Conservation (phyloP, 2,113 vertebrate genomes). For the Glaucomys volans region DNA sequence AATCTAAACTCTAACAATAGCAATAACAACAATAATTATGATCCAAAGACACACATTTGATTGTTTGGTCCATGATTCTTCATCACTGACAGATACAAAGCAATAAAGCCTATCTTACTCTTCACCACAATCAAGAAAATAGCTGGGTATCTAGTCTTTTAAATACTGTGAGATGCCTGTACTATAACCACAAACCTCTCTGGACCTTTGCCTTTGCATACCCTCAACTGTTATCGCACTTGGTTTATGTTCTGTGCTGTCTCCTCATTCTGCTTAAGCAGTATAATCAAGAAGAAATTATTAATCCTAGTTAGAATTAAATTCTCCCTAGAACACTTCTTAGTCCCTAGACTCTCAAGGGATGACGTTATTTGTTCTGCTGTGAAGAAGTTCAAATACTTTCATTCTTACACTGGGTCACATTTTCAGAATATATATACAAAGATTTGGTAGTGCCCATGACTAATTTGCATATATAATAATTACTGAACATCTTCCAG, state of each 20-base stretch:
- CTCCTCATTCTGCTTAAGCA: not conserved
- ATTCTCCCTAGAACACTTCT: not conserved
- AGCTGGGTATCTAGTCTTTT: not conserved
- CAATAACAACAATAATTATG: not conserved
- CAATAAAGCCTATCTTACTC: not conserved
- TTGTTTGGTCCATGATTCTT: not conserved
- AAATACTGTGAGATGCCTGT: not conserved
- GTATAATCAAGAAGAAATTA: not conserved
- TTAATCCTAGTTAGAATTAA: not conserved
- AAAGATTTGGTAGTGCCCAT: not conserved
- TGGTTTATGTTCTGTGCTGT: not conserved
- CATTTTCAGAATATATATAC: not conserved
- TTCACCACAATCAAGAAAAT: not conserved
- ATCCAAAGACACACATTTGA: not conserved
- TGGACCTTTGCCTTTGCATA: not conserved
- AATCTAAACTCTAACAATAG: not conserved
- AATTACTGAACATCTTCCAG: not conserved
- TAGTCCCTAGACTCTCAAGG: not conserved
- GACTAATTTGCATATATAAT: not conserved
- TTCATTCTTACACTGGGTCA: not conserved
- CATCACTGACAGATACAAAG: not conserved
- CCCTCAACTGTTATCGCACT: not conserved
- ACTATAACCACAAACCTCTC: not conserved
- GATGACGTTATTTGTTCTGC: not conserved
- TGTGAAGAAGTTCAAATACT: not conserved